A percentile compares a stretch with the other conserved stretches of the same genome.
Conservation (phyloP, 2,113 vertebrate genomes). For the Dinomys branickii region DNA sequence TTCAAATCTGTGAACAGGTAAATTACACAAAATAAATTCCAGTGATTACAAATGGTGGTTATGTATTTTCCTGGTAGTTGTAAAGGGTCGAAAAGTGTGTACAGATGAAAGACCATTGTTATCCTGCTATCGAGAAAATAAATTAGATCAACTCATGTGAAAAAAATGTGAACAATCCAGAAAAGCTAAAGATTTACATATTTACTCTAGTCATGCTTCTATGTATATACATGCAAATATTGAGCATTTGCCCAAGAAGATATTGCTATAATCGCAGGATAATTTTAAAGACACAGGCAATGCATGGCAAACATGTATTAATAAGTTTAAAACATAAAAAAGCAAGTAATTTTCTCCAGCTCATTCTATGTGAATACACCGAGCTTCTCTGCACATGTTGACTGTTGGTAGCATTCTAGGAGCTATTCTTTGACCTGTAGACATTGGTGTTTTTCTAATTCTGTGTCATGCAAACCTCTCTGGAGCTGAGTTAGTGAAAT, state of each 20-base stretch:
- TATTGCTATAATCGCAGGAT: not conserved
- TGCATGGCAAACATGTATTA: not conserved
- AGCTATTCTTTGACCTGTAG: not conserved
- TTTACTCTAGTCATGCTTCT: not conserved
- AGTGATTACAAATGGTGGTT: not conserved
- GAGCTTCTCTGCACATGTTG: not conserved
- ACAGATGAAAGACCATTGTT: not conserved
- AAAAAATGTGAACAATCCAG: not conserved
- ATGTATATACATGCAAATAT: not conserved
- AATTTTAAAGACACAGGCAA: not conserved
- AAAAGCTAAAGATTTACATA: not conserved
- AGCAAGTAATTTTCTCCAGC: not conserved
- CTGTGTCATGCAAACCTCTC: not conserved
- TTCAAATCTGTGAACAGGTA: not conserved
- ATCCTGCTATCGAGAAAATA: not conserved
- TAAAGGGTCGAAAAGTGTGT: not conserved
- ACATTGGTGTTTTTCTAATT: not conserved
- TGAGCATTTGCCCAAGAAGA: not conserved
- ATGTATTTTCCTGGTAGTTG: not conserved
- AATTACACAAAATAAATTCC: not conserved
- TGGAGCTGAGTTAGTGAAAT: not conserved
- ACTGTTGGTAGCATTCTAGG: no score
- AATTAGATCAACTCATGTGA: not conserved
- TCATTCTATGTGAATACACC: not conserved
- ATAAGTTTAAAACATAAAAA: not conserved